Base-by-base conservation (phyloP, 2,797 vertebrate genomes). In the Crax fasciolata region DNA sequence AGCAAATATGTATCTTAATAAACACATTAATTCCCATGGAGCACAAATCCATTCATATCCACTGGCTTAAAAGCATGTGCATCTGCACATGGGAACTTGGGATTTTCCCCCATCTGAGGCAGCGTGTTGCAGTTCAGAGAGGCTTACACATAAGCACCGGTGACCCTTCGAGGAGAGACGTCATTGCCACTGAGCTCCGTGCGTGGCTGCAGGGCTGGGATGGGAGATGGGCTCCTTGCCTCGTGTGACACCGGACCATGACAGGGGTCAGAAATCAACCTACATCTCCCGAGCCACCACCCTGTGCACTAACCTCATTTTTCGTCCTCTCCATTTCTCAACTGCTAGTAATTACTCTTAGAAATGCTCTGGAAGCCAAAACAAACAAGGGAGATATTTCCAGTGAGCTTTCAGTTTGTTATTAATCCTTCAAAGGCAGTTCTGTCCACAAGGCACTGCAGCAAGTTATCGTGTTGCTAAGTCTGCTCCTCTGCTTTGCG, bases 341-440 rank as follows among this genome's bases (percentile, higher is more conserved):
- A 15, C 89, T 59, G 91, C 89, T 57, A 23, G 65, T 77, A 81
- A 94, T 92, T 77, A 32, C 87, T 43, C 68, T 91, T 39, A 8
- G 70, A 68, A 65, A 65, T 58, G 68, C 87, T 90, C 87, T 65
- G 91, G 52, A 4, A 84, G 95, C 94, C 96, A 97, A 96, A 94
- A 91, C 73, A 96, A 94, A 93, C 93, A 91, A 41, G 58, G 1
- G 4, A 61, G 82, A 65, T 14, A 44, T 92, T 95, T 89, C 89
- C 91, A 96, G 82, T 9, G 89, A 89, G 84, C 87, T 92, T 63
- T 89, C 72, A 10, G 82, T 49, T 87, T 32, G 84, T 49, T 85
- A 18, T 43, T 86, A 87, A 86, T 58, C 89, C 65, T 87, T 95
- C 78, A 84, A 58, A 62, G 89, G 43, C 1, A 27, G 81, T 80